Evolutionary conservation across 37 sponge, comb jelly and placozoan species (phyloP).

Genomic region (Geodia barretti): DNA sequence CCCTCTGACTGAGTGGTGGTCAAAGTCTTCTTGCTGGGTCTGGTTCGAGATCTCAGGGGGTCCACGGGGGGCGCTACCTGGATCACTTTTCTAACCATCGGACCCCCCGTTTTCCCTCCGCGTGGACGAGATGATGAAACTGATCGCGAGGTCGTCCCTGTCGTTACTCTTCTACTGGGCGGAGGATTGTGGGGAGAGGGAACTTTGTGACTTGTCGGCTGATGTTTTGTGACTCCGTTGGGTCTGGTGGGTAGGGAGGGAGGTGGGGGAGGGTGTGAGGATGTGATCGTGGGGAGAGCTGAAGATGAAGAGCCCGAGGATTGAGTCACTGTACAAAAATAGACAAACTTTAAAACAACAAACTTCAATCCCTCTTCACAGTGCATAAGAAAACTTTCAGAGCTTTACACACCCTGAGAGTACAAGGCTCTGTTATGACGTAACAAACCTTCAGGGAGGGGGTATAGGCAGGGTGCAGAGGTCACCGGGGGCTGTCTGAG

Average conservation of each 20-base stretch:
- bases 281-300: not conserved
- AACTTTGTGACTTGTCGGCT: not conserved
- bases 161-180: too few relatives aligned
- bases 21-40: not conserved
- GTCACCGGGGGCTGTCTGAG: not conserved
- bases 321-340: not conserved
- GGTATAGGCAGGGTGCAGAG: not conserved
- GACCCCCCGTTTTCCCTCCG: not conserved
- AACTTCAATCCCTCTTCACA: not conserved
- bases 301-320: not conserved
- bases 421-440: too few relatives aligned
- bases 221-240: too few relatives aligned
- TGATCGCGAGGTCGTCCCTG: not conserved
- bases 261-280: constrained; percentile 2
- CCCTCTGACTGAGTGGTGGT: not conserved
- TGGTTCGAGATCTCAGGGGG: not conserved
- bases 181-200: not conserved
- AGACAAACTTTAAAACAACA: not conserved
- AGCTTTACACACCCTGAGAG: too few relatives aligned
- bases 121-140: not conserved
- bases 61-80: not conserved
- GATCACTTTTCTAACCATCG: not conserved
- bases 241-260: not conserved
- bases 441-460: constrained; percentile 25
- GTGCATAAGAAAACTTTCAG: too few relatives aligned